These are phyloP conservation scores for Anguilla anguilla DNA, from an alignment of 2,797 vertebrate genomes.

Conservation along the genomic window DNA sequence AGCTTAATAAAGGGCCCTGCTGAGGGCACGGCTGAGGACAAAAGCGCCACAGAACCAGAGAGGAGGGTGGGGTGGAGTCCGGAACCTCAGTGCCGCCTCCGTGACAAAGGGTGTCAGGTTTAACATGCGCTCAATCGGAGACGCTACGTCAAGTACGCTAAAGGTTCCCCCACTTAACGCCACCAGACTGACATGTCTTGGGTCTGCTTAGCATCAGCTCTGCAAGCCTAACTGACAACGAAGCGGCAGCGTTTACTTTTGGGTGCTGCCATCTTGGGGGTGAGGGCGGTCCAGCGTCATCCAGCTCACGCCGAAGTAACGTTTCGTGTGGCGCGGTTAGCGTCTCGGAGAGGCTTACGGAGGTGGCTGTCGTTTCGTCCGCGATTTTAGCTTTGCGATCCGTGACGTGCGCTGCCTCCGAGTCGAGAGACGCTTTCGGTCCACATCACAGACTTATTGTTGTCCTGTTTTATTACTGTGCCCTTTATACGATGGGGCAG, in stretches of 20 bases:
- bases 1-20: not conserved
- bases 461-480: not conserved
- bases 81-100: not conserved
- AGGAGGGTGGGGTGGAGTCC: not conserved
- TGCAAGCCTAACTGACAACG: not conserved
- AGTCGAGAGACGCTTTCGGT: not conserved
- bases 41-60: not conserved
- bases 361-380: not conserved
- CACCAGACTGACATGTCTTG: not conserved
- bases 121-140: not conserved
- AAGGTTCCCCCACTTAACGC: not conserved
- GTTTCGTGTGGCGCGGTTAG: not conserved
- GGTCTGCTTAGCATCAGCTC: not conserved
- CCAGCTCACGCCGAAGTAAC: not conserved
- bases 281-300: not conserved
- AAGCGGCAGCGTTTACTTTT: not conserved
- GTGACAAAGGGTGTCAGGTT: not conserved
- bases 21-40: not conserved
- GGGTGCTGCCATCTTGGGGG: not conserved
- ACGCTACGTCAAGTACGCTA: not conserved
- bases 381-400: not conserved
- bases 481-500: not conserved
- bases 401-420: not conserved
- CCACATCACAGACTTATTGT: not conserved
- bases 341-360: not conserved